A percentile compares a stretch with the other conserved stretches of the same genome.
Conservation (phyloP, 2,888 invertebrate species). For the Philhelius pedissequus region DNA sequence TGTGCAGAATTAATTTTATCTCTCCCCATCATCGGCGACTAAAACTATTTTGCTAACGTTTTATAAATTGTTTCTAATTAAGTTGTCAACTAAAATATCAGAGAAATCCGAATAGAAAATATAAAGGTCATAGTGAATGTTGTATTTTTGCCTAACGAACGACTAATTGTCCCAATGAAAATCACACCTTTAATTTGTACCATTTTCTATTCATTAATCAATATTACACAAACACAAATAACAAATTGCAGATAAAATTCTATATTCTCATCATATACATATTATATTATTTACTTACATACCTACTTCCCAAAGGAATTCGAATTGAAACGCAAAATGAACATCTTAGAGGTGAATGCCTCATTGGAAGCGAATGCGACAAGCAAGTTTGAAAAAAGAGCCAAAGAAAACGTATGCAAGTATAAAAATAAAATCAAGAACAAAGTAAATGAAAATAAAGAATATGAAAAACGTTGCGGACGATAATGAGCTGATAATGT, state of each 20-base stretch:
- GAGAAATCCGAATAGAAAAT: not conserved
- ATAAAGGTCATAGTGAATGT: not conserved
- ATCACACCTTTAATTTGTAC: not conserved
- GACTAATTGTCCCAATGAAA: not conserved
- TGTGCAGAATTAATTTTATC: no score
- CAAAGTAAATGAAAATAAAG: constrained; percentile 25
- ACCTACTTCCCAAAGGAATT: not conserved
- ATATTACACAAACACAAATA: no score
- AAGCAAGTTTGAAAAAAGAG: not conserved
- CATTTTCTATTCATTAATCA: not conserved
- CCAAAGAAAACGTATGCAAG: constrained; percentile 37
- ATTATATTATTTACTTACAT: no score
- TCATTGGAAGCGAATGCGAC: not conserved
- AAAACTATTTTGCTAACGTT: no score
- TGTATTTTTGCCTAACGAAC: not conserved
- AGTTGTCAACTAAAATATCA: not conserved
- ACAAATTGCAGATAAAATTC: not conserved
- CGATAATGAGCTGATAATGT: constrained; percentile 48
- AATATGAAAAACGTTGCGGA: constrained; percentile 26
- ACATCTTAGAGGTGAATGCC: not conserved
- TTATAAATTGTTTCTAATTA: not conserved
- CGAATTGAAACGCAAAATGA: not conserved
- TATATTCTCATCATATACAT: not conserved
- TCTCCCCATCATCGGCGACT: no score
- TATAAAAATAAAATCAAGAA: constrained; percentile 50